phyloP scores from a whole-genome alignment of 2,113 vertebrate species.

The Tretioscincus oriximinensis region DNA sequence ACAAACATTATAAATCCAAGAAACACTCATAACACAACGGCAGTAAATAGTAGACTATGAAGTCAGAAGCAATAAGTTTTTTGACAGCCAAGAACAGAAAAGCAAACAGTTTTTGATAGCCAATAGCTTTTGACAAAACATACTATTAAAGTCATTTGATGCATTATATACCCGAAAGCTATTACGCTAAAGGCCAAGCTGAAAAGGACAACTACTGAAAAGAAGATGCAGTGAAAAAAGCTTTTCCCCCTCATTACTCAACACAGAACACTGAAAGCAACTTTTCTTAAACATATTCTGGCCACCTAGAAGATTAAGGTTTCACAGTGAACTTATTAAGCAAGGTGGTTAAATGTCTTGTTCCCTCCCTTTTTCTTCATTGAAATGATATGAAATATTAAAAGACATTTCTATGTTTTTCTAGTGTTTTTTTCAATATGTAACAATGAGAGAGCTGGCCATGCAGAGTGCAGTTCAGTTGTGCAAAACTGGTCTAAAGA shows the following conservation, averaged over 20 bases:
- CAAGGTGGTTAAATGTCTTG: no score
- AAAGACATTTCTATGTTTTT: no score
- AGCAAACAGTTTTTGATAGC: conserved; percentile 7
- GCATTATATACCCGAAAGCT: background rate
- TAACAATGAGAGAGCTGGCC: no score
- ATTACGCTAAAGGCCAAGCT: background rate
- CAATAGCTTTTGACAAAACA: conserved; percentile 9
- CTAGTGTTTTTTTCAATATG: no score
- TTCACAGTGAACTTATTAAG: no score
- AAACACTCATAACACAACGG: background rate
- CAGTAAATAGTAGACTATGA: background rate
- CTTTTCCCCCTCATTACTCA: background rate
- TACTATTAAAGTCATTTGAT: conserved; percentile 6
- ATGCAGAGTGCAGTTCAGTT: no score
- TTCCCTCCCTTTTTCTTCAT: no score
- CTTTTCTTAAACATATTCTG: background rate
- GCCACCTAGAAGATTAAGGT: no score
- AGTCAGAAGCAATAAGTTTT: conserved; percentile 2
- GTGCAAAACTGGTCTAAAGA: no score
- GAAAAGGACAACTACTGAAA: background rate
- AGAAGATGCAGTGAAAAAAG: background rate
- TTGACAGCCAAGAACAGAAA: conserved; percentile 7
- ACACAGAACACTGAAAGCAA: background rate
- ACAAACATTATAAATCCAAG: background rate
- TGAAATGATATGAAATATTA: no score